These are phyloP conservation scores for Zonotrichia albicollis DNA, from an alignment of 2,797 vertebrate genomes.

Conservation along the genomic window DNA sequence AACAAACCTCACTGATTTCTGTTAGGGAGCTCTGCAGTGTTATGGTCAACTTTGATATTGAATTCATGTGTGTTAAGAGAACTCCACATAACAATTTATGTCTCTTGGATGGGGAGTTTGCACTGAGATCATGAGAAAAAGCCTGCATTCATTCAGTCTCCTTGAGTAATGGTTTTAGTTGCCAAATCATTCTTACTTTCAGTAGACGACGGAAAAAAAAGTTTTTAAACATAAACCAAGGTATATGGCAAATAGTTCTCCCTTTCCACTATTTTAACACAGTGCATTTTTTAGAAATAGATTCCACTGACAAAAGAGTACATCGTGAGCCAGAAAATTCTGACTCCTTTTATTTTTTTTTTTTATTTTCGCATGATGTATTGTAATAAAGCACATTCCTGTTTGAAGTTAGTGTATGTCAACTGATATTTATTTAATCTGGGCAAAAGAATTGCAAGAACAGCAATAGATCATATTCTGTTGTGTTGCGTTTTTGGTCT, in stretches of 20 bases:
- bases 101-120: neutral
- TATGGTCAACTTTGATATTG: neutral
- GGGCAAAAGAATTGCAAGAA: neutral
- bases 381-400: neutral
- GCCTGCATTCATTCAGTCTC: neutral
- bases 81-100: neutral
- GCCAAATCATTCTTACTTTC: neutral
- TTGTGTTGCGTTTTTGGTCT: neutral
- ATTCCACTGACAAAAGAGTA: neutral
- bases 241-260: neutral
- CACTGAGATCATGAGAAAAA: neutral
- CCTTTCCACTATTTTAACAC: neutral
- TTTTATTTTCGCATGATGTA: neutral
- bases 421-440: neutral
- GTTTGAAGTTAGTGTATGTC: neutral
- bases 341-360: neutral
- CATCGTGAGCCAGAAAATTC: neutral
- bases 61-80: neutral
- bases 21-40: neutral
- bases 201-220: neutral
- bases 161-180: neutral
- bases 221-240: neutral
- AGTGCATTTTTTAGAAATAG: neutral
- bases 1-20: neutral
- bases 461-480: constrained; percentile 10